Evolutionary conservation across 2,113 vertebrate species (phyloP).

Genomic region (Bos indicus): DNA sequence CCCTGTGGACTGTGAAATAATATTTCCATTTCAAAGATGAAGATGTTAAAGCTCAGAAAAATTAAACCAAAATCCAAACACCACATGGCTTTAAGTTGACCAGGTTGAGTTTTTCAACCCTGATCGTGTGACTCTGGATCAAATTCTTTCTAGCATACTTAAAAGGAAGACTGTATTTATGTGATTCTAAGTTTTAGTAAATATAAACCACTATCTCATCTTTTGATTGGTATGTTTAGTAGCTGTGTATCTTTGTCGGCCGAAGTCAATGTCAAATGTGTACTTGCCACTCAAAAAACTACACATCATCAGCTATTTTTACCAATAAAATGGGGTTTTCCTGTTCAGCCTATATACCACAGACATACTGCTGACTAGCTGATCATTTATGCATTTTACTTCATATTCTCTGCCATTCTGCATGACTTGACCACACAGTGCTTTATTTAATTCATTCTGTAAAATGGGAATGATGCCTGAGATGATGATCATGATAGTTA

Average conservation of each 20-base stretch:
- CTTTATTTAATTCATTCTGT: not conserved
- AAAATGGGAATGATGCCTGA: not conserved
- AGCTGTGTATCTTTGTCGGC: not conserved
- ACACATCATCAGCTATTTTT: not conserved
- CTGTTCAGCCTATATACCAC: not conserved
- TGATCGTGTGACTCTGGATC: not conserved
- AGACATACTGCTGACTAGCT: not conserved
- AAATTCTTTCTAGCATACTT: not conserved
- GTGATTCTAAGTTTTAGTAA: not conserved
- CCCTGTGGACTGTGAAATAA: not conserved
- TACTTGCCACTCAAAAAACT: not conserved
- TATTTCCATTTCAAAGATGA: slow-evolving; percentile 10
- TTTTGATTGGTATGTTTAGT: not conserved
- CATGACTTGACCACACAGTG: not conserved
- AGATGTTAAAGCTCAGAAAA: not conserved
- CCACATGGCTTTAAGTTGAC: not conserved
- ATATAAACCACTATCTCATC: not conserved
- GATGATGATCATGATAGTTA: not conserved
- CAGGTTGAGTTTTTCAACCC: not conserved
- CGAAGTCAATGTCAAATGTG: not conserved
- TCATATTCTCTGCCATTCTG: not conserved
- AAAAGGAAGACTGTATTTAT: not conserved
- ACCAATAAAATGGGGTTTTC: not conserved
- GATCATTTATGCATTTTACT: not conserved
- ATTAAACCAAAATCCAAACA: not conserved